Evolutionary conservation across 2,888 invertebrate genomes (phyloP), one percentile per base, ranked within the genome.

Genomic region (Crematogaster levior): DNA sequence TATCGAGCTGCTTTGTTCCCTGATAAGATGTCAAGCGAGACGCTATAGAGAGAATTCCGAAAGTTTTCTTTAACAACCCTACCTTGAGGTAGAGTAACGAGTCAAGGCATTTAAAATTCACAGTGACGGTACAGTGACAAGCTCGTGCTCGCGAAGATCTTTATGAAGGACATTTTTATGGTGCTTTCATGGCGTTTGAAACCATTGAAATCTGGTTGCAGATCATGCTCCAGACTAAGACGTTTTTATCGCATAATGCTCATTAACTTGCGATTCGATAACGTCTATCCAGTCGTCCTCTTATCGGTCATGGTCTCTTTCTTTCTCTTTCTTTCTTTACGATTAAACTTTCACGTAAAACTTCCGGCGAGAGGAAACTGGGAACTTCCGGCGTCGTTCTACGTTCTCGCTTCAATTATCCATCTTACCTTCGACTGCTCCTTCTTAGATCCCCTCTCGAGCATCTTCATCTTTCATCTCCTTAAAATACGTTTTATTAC

Each of bases 251-350:
- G 79, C 53, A 34, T 72, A 77, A 82, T 82, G 87, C 82, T 89
- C 88, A 86, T 89, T 89, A 89, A 88, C 85, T 86, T 68, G 58
- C 81, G 82, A 85, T 80, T 85, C 88, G 89, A 89, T 89, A 89
- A 87, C 82, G 89, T 86, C 89, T 83, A 88, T 88, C 72, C 84
- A 61, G 60, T 58, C 60, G 46, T 83, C 46, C 10, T 53, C 51
- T 66, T 83, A 74, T 82, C 82, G 58, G 12, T 15, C 24, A 15
- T 6, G 21, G 6, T 60, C 34, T 30, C 21, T 40, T 7, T 75
- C 83, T 82, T 73, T 81, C 70, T 81, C 73, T 85, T 66, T 81
- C 63, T 43, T 43, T 43, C 72, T 86, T 82, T 81, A 60, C 85
- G 89, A 86, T 89, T 83, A 83, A 89, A 89, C 79, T 89, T 86